Evolutionary conservation across 2,888 invertebrate genomes (phyloP).

Genomic region (Philopedon plagiatum): DNA sequence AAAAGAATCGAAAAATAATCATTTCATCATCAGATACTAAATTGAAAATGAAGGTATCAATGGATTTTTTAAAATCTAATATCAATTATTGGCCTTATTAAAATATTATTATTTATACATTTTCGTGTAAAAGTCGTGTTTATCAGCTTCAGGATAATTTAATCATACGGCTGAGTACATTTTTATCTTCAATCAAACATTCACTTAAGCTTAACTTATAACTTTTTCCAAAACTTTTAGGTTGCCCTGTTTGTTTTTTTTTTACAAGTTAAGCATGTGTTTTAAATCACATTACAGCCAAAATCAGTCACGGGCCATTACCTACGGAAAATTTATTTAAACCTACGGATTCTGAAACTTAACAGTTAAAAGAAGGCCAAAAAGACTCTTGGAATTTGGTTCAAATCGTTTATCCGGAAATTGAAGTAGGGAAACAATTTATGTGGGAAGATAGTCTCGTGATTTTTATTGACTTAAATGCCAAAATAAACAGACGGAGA

Average conservation of each 20-base stretch:
- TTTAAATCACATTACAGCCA: conserved; percentile 40
- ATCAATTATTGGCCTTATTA: no score
- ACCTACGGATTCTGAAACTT: conserved; percentile 35
- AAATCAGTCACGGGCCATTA: conserved; percentile 43
- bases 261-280: conserved; percentile 31
- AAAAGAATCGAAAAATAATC: no score
- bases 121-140: background rate
- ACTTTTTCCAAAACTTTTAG: conserved; percentile 18
- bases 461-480: conserved; percentile 28
- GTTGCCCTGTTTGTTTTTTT: conserved; percentile 3
- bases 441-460: conserved; percentile 21
- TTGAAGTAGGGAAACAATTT: background rate
- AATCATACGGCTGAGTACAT: background rate
- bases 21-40: no score
- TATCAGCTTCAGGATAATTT: background rate
- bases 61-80: no score
- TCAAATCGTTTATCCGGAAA: conserved; percentile 20
- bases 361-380: conserved; percentile 22
- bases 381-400: conserved; percentile 27
- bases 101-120: background rate
- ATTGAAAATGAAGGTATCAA: no score
- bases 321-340: conserved; percentile 38
- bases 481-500: background rate
- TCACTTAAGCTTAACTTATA: conserved; percentile 9
- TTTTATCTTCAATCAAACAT: conserved; percentile 1